These are phyloP conservation scores for Myxocyprinus asiaticus DNA, from an alignment of 2,113 vertebrate genomes.

Conservation along the genomic window DNA sequence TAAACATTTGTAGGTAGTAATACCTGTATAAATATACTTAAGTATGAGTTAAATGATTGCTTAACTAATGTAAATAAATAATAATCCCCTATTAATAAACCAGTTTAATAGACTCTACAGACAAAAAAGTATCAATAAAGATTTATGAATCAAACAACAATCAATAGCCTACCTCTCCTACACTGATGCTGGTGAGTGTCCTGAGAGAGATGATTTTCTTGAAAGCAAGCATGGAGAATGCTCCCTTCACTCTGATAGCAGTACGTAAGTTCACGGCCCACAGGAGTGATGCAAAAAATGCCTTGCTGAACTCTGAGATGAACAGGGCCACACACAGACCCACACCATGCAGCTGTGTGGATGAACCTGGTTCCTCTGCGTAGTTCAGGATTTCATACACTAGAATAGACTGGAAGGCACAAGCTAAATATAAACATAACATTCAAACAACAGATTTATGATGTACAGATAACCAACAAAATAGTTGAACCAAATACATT, in stretches of 20 bases:
- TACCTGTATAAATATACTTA: no score
- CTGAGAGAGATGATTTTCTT: slow-evolving; percentile 76
- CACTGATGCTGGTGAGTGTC: slow-evolving; percentile 65
- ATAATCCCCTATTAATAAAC: no score
- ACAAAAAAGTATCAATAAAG: no score
- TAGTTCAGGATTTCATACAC: slow-evolving; percentile 74
- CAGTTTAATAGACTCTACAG: no score
- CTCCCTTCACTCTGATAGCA: slow-evolving; percentile 75
- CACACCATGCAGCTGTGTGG: slow-evolving; percentile 58
- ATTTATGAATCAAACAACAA: background rate
- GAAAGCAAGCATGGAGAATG: slow-evolving; percentile 73
- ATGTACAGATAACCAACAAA: no score
- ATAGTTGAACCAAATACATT: no score
- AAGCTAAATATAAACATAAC: background rate
- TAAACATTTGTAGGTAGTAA: no score
- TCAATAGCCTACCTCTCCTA: slow-evolving; percentile 75
- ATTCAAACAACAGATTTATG: background rate
- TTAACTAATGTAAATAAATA: no score
- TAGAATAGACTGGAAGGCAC: slow-evolving; percentile 70
- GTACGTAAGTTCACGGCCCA: slow-evolving; percentile 81
- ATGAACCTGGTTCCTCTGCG: slow-evolving; percentile 14
- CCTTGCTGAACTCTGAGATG: slow-evolving; percentile 71
- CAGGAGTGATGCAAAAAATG: slow-evolving; percentile 67
- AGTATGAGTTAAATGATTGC: no score
- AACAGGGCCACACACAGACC: slow-evolving; percentile 77